Conservation (phyloP, 2,888 invertebrate genomes). For the Allygus modestus region DNA sequence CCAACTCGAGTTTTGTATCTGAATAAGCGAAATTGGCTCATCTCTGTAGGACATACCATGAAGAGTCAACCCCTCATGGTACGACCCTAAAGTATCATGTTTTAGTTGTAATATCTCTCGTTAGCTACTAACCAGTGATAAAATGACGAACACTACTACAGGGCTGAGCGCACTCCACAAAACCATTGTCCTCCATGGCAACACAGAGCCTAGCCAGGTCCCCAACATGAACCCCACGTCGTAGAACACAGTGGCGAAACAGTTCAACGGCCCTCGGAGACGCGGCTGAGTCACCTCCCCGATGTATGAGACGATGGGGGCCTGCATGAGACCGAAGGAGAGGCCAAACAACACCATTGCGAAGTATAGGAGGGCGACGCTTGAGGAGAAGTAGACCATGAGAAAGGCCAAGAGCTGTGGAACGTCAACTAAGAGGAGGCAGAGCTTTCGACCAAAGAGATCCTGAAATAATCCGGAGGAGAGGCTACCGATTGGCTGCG, state of each 20-base stretch:
- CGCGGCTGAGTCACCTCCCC: constrained; percentile 3
- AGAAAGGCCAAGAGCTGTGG: constrained; percentile 5
- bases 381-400: not conserved
- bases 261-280: constrained; percentile 71
- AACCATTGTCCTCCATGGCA: constrained; percentile 7
- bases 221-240: constrained; percentile 9
- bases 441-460: not conserved
- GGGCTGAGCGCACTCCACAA: not conserved
- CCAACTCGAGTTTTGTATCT: too few relatives aligned
- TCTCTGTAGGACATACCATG: too few relatives aligned
- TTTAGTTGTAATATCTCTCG: too few relatives aligned
- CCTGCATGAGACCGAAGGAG: constrained; percentile 16
- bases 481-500: constrained; percentile 3
- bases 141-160: not conserved
- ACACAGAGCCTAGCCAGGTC: not conserved
- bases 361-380: not conserved
- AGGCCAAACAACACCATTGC: not conserved
- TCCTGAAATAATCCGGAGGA: not conserved
- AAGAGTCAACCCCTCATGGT: too few relatives aligned
- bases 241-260: constrained; percentile 72
- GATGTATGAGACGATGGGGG: constrained; percentile 35
- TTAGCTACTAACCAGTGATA: constrained; percentile 64
- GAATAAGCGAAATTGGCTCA: too few relatives aligned
- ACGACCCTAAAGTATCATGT: too few relatives aligned
- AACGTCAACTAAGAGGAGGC: not conserved